phyloP scores from a whole-genome alignment of 2,797 vertebrate species.

The Phaenicophaeus curvirostris region DNA sequence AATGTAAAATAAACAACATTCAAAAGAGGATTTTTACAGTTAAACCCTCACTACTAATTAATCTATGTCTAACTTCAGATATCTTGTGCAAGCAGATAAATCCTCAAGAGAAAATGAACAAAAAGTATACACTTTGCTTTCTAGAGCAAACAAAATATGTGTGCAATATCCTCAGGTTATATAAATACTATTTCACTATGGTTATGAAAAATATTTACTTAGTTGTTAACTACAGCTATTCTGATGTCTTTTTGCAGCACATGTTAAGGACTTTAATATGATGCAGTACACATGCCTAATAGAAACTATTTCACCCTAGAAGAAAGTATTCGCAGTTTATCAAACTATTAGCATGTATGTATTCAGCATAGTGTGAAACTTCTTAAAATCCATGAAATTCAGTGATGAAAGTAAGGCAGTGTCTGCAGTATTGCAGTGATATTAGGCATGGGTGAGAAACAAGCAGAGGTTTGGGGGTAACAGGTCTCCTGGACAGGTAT shows the following conservation, averaged over 20 bases:
- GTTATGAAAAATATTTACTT: constrained; percentile 70
- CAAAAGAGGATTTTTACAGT: constrained; percentile 56
- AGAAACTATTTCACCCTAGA: constrained; percentile 34
- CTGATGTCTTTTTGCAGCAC: constrained; percentile 46
- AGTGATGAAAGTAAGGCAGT: background rate
- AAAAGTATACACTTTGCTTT: constrained; percentile 50
- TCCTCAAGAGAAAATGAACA: constrained; percentile 67
- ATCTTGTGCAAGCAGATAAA: constrained; percentile 59
- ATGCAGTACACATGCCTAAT: background rate
- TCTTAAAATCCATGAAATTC: background rate
- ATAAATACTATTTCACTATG: constrained; percentile 64
- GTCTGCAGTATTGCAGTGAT: background rate
- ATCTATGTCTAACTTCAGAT: constrained; percentile 57
- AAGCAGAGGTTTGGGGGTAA: background rate
- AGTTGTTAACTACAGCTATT: constrained; percentile 65
- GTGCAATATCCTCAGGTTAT: constrained; percentile 60
- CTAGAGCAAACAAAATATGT: constrained; percentile 58
- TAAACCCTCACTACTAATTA: constrained; percentile 63
- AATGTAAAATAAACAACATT: constrained; percentile 60
- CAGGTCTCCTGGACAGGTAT: background rate
- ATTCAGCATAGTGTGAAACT: background rate
- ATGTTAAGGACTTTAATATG: constrained; percentile 35
- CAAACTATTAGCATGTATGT: background rate
- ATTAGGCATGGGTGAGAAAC: background rate
- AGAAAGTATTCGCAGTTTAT: constrained; percentile 41